A percentile compares a stretch with the other conserved stretches of the same genome.
phyloP scores from a whole-genome alignment of 2,113 vertebrate species.

The Drymodes brunneopygia region DNA sequence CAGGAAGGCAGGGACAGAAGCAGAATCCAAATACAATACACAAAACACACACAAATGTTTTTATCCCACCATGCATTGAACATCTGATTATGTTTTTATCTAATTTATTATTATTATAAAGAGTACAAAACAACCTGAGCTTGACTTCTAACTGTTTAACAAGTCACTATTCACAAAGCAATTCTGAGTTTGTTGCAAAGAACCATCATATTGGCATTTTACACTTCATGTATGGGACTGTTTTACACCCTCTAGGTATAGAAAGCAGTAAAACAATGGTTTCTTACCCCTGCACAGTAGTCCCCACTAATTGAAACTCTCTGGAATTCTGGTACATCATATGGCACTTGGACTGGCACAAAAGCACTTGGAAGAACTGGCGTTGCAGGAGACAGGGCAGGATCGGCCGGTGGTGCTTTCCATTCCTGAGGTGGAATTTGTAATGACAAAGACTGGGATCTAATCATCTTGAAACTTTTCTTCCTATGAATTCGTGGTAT shows the following conservation, averaged over 20 bases:
- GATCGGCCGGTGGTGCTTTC: constrained; percentile 54
- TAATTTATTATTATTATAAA: background rate
- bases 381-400: constrained; percentile 58
- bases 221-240: background rate
- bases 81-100: background rate
- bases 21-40: background rate
- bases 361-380: constrained; percentile 27
- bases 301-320: constrained; percentile 94
- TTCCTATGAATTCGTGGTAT: constrained; percentile 76
- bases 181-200: background rate
- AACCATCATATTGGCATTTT: background rate
- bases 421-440: constrained; percentile 81
- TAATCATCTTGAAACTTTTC: constrained; percentile 91
- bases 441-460: constrained; percentile 88
- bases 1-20: background rate
- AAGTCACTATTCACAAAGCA: background rate
- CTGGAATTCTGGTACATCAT: constrained; percentile 87
- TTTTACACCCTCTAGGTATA: background rate
- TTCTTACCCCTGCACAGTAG: constrained; percentile 95
- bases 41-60: background rate
- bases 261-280: background rate
- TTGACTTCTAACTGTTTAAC: background rate
- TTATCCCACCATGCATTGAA: background rate
- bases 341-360: constrained; percentile 45
- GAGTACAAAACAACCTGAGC: background rate